Conservation (phyloP, 2,113 vertebrate genomes). For the Meleagris gallopavo region DNA sequence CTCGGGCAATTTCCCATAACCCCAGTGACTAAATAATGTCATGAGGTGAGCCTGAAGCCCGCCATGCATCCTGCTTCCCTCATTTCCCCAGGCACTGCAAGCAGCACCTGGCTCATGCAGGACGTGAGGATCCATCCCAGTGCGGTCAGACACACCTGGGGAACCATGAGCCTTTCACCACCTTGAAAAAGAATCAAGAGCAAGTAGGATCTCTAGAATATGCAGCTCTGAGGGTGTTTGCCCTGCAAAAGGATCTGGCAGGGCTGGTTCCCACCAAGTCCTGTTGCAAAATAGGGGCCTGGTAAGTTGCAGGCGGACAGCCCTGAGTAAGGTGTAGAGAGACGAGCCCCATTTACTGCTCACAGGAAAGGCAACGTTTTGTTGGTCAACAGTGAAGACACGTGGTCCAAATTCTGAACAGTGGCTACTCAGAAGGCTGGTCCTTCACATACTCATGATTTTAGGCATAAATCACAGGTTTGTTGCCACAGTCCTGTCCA, state of each 20-base stretch:
- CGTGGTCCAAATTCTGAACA: background rate
- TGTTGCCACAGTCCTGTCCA: background rate
- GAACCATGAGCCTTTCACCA: background rate
- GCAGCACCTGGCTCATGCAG: constrained; percentile 63
- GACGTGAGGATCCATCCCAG: constrained; percentile 34
- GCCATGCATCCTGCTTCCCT: constrained; percentile 60
- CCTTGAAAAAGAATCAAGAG: background rate
- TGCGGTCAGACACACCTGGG: background rate
- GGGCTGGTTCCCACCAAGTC: background rate
- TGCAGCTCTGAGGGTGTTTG: background rate
- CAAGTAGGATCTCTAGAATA: background rate
- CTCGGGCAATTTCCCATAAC: constrained; percentile 70
- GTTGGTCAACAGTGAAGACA: background rate
- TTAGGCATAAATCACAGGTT: background rate
- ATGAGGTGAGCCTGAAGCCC: background rate
- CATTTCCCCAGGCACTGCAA: constrained; percentile 16
- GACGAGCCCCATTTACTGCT: background rate
- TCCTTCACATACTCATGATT: background rate
- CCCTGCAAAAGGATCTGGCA: background rate
- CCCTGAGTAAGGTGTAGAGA: background rate
- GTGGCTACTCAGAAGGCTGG: background rate
- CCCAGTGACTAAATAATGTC: constrained; percentile 51
- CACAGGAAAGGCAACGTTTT: background rate
- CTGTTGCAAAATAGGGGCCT: background rate
- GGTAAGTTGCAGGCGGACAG: background rate